Percentiles rank a stretch among this genome's conserved stretches.
These are phyloP conservation scores for Platygyra sinensis DNA, from an alignment of 64 coral and sea anemone species.

Conservation along the genomic window DNA sequence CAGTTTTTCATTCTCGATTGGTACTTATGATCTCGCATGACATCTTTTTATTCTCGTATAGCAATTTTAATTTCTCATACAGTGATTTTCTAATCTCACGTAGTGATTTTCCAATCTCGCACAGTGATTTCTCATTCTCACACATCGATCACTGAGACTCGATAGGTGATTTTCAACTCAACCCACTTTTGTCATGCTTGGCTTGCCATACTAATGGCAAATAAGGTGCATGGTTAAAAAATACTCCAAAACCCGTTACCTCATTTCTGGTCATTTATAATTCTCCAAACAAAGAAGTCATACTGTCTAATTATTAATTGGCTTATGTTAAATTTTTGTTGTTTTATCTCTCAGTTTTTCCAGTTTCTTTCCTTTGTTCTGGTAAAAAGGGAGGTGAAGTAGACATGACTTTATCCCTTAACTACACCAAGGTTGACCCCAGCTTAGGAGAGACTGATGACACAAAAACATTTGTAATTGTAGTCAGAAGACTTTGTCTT, in stretches of 20 bases:
- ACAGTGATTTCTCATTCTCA: too few relatives aligned
- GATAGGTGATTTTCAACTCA: too few relatives aligned
- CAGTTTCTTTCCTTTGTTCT: slow-evolving; percentile 58
- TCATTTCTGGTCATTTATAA: not conserved
- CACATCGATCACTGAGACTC: too few relatives aligned
- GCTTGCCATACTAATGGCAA: too few relatives aligned
- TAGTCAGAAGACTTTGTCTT: slow-evolving; percentile 57
- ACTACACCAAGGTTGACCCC: slow-evolving; percentile 59
- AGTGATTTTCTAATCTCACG: too few relatives aligned
- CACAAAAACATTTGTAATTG: slow-evolving; percentile 43
- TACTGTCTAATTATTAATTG: not conserved
- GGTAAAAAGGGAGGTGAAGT: slow-evolving; percentile 71
- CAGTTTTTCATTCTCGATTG: too few relatives aligned
- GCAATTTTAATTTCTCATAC: too few relatives aligned
- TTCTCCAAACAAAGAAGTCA: slow-evolving; percentile 2
- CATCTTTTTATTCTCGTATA: too few relatives aligned
- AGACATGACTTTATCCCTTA: slow-evolving; percentile 64
- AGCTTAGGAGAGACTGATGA: not conserved
- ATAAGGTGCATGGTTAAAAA: not conserved
- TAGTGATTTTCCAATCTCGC: too few relatives aligned
- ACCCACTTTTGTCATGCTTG: too few relatives aligned
- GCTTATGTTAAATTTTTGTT: not conserved
- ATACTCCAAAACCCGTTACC: not conserved
- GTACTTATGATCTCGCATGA: too few relatives aligned
- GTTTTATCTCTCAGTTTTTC: slow-evolving; percentile 47